Percentiles rank a stretch among this genome's conserved stretches.
Evolutionary conservation across 2,888 invertebrate genomes (phyloP).

Genomic region (Acanthosepion pharaonis): DNA sequence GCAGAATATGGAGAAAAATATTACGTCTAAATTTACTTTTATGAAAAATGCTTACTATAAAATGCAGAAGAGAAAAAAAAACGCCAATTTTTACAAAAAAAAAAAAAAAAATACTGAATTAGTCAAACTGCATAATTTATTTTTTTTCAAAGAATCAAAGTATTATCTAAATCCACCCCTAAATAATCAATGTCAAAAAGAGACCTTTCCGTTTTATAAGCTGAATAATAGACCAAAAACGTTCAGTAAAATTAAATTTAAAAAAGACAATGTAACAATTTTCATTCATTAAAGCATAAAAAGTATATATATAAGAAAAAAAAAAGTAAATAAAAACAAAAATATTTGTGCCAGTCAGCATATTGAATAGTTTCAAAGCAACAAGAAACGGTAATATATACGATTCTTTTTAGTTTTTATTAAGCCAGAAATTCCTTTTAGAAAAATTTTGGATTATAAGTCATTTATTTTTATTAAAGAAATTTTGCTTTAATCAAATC

Average conservation of each 20-base stretch:
- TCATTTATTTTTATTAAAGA: too few species aligned
- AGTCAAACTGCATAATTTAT: background rate
- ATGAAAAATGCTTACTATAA: too few species aligned
- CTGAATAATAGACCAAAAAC: background rate
- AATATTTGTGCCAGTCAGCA: background rate
- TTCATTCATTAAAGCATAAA: background rate
- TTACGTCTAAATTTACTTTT: too few species aligned
- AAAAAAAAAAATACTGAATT: background rate
- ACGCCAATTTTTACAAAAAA: background rate
- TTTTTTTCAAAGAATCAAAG: background rate
- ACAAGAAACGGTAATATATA: background rate
- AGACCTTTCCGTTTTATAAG: background rate
- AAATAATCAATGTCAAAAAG: background rate
- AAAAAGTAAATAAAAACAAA: background rate
- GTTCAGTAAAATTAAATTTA: background rate
- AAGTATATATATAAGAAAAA: too few species aligned
- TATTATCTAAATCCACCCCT: background rate
- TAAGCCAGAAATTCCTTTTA: too few species aligned
- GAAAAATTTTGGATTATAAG: too few species aligned
- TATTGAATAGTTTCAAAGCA: constrained; percentile 40
- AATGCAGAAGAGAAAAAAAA: too few species aligned
- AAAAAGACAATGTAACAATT: background rate
- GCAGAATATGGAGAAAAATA: too few species aligned
- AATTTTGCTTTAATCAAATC: too few species aligned
- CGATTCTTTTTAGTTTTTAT: too few species aligned